Conservation (phyloP, 2,888 invertebrate species). For the Metallyticus violacea region DNA sequence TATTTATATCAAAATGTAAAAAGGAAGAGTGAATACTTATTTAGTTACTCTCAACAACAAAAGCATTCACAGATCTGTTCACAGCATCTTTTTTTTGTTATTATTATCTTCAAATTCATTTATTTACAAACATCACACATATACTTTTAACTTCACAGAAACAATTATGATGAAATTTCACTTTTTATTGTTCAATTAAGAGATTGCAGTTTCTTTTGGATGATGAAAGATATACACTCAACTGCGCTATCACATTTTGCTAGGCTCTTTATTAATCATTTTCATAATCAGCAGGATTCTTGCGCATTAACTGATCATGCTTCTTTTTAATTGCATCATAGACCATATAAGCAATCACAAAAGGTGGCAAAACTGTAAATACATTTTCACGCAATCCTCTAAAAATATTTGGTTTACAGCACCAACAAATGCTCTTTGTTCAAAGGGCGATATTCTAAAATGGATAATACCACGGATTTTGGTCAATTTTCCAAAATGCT, state of each 20-base stretch:
- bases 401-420: conserved; percentile 69
- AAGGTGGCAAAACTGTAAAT: conserved; percentile 55
- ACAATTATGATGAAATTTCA: neutral
- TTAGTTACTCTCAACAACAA: neutral
- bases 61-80: neutral
- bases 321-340: conserved; percentile 60
- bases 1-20: conserved; percentile 17
- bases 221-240: neutral
- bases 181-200: neutral
- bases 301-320: conserved; percentile 55
- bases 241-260: no score
- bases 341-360: conserved; percentile 58
- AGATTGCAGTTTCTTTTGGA: neutral
- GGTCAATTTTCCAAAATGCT: conserved; percentile 75
- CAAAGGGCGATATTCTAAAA: conserved; percentile 83
- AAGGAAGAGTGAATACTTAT: neutral
- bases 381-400: conserved; percentile 68
- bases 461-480: conserved; percentile 78
- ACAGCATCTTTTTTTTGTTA: no score
- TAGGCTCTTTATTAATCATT: conserved; percentile 67
- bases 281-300: conserved; percentile 69
- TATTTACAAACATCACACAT: neutral
- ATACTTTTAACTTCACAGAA: neutral
- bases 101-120: no score
- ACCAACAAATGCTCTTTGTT: conserved; percentile 83